Percentiles rank a stretch among this genome's conserved stretches.
Conservation (phyloP, 1,140 invertebrate genomes). For the Apis mellifera region DNA sequence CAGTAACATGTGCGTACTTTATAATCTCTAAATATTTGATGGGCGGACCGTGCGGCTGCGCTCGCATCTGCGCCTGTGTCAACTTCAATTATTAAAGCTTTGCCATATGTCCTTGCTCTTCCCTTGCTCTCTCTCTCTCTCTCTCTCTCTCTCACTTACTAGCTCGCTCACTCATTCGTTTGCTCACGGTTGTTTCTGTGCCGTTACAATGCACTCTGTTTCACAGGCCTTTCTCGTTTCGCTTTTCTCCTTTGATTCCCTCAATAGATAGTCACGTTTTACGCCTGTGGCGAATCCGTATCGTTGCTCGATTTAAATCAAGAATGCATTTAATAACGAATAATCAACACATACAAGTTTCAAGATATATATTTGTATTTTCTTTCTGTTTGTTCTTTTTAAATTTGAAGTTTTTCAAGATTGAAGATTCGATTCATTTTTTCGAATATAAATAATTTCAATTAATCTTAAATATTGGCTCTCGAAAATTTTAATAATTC, state of each 20-base stretch:
- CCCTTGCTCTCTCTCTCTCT: slow-evolving; percentile 15
- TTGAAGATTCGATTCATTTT: too few relatives aligned
- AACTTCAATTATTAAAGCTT: slow-evolving; percentile 73
- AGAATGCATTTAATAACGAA: background rate
- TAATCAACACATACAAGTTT: background rate
- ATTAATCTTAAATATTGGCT: too few relatives aligned
- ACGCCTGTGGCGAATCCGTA: background rate
- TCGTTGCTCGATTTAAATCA: background rate
- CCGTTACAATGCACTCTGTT: background rate
- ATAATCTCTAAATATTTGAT: slow-evolving; percentile 76
- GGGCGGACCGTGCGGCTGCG: slow-evolving; percentile 54
- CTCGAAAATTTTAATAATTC: too few relatives aligned
- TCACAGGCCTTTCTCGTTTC: background rate
- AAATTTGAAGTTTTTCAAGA: too few relatives aligned
- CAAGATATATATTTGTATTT: background rate
- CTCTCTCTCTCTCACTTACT: slow-evolving; percentile 5
- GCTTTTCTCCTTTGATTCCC: slow-evolving; percentile 12
- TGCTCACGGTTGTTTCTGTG: background rate
- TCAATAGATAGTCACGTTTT: slow-evolving; percentile 5
- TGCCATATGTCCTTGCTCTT: slow-evolving; percentile 68
- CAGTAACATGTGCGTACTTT: slow-evolving; percentile 52
- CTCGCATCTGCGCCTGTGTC: slow-evolving; percentile 70
- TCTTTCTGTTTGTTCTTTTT: too few relatives aligned
- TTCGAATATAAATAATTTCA: too few relatives aligned
- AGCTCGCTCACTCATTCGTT: background rate